These are phyloP conservation scores for Alectura lathami DNA, from an alignment of 2,113 vertebrate species.

Conservation along the genomic window DNA sequence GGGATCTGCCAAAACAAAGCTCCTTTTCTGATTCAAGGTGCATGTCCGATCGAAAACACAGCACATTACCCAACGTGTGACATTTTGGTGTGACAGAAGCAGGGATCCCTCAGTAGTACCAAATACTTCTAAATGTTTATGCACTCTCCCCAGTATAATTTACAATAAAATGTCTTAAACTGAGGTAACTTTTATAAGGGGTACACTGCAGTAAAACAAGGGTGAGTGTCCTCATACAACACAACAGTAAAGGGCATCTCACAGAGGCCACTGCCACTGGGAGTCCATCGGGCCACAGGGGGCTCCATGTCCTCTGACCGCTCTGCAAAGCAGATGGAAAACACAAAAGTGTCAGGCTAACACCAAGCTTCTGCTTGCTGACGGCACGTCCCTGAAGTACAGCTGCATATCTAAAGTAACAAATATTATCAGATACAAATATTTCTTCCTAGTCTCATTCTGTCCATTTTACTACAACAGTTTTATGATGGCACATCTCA, in stretches of 20 bases:
- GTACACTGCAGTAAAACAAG: neutral
- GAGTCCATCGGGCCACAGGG: neutral
- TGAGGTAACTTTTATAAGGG: neutral
- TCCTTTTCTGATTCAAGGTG: neutral
- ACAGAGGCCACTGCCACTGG: neutral
- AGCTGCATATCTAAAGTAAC: neutral
- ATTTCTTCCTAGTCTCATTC: neutral
- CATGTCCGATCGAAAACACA: neutral
- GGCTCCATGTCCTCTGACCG: neutral
- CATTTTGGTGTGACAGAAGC: neutral
- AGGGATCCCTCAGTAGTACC: neutral
- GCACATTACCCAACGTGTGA: neutral
- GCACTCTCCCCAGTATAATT: neutral
- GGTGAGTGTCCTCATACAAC: fast-evolving
- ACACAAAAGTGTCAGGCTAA: neutral
- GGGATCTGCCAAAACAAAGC: neutral
- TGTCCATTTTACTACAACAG: neutral
- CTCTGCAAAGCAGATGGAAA: neutral
- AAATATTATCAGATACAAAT: neutral
- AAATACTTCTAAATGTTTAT: neutral
- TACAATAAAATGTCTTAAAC: neutral
- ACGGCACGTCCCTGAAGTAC: neutral
- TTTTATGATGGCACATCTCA: neutral
- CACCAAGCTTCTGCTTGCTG: neutral
- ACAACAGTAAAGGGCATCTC: fast-evolving